Evolutionary conservation across 92 coral and sea anemone genomes (phyloP).

Genomic region (Bergia puertoricense): DNA sequence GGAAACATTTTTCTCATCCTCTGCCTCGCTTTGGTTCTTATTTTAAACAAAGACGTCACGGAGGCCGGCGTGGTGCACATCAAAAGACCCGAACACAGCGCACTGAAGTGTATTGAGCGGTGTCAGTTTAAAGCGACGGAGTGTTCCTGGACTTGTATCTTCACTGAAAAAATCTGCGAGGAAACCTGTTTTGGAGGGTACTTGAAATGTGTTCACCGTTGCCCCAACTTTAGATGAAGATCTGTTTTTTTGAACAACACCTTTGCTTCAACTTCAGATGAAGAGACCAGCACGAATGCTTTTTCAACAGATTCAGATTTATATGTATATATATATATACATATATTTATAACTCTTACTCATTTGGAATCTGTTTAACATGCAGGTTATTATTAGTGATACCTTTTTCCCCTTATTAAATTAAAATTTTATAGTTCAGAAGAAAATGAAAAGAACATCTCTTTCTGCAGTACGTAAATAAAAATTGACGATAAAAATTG

Average conservation of each 20-base stretch:
- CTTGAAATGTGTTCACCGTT: neutral
- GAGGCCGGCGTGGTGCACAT: conserved; percentile 16
- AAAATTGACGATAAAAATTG: neutral
- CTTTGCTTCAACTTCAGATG: neutral
- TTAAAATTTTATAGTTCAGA: no score
- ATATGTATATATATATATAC: no score
- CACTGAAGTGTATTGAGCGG: neutral
- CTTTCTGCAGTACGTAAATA: neutral
- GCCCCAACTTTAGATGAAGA: neutral
- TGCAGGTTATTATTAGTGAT: no score
- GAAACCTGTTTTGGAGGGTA: conserved; percentile 6
- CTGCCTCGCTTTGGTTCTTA: conserved; percentile 10
- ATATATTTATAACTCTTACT: neutral
- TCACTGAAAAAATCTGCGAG: neutral
- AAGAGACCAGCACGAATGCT: neutral
- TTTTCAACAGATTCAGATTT: neutral
- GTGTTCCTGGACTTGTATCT: neutral
- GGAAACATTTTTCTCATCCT: neutral
- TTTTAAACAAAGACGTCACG: conserved; percentile 2
- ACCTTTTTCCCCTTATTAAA: no score
- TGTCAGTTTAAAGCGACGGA: conserved; percentile 2
- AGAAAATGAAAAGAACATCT: no score
- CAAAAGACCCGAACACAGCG: neutral
- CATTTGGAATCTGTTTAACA: no score
- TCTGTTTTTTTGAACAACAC: neutral